Evolutionary conservation across 2,113 vertebrate genomes (phyloP).

Genomic region (Addax nasomaculatus): DNA sequence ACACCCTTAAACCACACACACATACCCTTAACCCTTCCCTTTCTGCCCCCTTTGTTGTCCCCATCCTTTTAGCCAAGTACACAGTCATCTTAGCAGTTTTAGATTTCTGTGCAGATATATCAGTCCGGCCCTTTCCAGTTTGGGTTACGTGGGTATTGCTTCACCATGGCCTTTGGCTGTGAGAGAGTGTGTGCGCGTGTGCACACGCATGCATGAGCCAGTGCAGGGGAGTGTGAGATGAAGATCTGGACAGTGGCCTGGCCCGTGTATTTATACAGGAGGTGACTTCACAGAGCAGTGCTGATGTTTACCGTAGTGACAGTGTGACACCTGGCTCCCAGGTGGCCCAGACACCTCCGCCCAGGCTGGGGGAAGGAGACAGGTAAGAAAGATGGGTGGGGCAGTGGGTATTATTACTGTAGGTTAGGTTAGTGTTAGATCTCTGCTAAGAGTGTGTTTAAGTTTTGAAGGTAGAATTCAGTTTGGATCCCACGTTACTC

Average conservation of each 20-base stretch:
- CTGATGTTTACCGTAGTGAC: neutral
- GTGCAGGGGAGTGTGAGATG: neutral
- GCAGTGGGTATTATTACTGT: neutral
- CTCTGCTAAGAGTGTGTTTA: neutral
- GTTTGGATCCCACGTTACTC: neutral
- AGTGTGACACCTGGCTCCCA: neutral
- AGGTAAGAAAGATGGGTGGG: neutral
- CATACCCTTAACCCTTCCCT: too few relatives aligned
- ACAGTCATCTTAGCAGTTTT: neutral
- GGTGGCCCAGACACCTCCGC: neutral
- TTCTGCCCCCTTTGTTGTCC: neutral
- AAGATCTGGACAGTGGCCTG: neutral
- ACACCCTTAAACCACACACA: too few relatives aligned
- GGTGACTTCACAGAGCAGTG: neutral
- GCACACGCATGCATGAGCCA: rapidly evolving
- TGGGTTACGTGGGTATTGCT: neutral
- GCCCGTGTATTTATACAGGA: neutral
- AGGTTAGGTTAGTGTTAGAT: neutral
- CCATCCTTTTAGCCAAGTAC: rapidly evolving
- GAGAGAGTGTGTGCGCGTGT: too few relatives aligned
- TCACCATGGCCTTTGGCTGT: neutral
- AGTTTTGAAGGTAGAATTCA: neutral
- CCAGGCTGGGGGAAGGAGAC: neutral
- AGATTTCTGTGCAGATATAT: neutral
- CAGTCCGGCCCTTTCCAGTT: neutral